These are phyloP conservation scores for Bugulina stolonifera DNA, from an alignment of 2,888 invertebrate species.

Conservation along the genomic window DNA sequence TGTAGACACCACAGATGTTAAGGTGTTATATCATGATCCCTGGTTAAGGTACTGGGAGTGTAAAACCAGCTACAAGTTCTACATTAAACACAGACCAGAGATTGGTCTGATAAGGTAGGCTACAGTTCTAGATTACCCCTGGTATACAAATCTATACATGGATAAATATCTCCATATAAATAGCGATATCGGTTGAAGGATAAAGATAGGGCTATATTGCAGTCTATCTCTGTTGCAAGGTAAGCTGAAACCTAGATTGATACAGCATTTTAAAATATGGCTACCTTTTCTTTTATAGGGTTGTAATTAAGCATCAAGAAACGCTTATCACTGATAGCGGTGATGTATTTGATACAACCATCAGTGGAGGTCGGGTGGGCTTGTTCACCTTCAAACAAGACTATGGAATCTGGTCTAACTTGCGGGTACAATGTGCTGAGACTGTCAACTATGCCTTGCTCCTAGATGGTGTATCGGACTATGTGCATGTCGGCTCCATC, in stretches of 20 bases:
- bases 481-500: conserved; percentile 34
- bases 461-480: conserved; percentile 37
- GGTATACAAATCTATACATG: no score
- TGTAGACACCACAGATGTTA: conserved; percentile 32
- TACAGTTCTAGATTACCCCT: not conserved
- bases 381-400: conserved; percentile 37
- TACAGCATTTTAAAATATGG: no score
- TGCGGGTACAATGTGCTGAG: conserved; percentile 33
- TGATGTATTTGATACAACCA: conserved; percentile 36
- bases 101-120: conserved; percentile 36
- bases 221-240: no score
- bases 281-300: no score
- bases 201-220: no score
- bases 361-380: conserved; percentile 39
- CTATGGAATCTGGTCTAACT: conserved; percentile 36
- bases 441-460: conserved; percentile 36
- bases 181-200: no score
- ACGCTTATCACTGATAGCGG: conserved; percentile 37
- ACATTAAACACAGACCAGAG: conserved; percentile 35
- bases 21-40: conserved; percentile 39
- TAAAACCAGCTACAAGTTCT: conserved; percentile 37
- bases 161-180: no score
- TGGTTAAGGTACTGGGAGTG: conserved; percentile 36
- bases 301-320: conserved; percentile 33
- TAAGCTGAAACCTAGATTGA: no score